Evolutionary conservation across 2,888 invertebrate species (phyloP).

Genomic region (Linnaemya tessellans): DNA sequence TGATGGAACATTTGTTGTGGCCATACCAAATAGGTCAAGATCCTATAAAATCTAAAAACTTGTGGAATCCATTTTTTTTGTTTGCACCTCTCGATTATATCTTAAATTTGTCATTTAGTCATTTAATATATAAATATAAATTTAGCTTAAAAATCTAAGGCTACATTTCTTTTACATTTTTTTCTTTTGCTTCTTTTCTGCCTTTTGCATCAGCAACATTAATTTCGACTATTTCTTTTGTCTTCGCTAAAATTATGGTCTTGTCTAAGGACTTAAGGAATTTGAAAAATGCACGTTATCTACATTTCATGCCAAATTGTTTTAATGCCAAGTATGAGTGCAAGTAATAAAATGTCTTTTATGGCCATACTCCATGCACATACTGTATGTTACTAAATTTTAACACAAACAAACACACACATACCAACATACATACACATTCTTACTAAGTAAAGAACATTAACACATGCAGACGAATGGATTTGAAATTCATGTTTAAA

Average conservation of each 20-base stretch:
- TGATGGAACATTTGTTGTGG: no score
- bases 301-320: slow-evolving; percentile 70
- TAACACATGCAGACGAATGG: slow-evolving; percentile 27
- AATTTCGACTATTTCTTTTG: slow-evolving; percentile 22
- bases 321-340: slow-evolving; percentile 68
- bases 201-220: slow-evolving; percentile 15
- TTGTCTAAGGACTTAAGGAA: slow-evolving; percentile 66
- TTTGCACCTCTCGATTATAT: no score
- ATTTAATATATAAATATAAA: slow-evolving; percentile 10
- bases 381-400: slow-evolving; percentile 40
- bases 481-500: slow-evolving; percentile 25
- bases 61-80: no score
- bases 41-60: no score
- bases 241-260: slow-evolving; percentile 48
- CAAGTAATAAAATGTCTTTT: slow-evolving; percentile 70
- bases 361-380: slow-evolving; percentile 52
- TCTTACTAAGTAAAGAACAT: slow-evolving; percentile 5
- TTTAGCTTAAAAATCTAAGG: background rate
- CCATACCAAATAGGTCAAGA: background rate
- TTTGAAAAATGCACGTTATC: slow-evolving; percentile 71
- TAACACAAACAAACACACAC: background rate
- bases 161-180: no score
- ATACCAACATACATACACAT: background rate
- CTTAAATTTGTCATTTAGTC: background rate
- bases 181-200: slow-evolving; percentile 14